Conservation (phyloP, 1,140 invertebrate species). For the Drosophila tropicalis region DNA sequence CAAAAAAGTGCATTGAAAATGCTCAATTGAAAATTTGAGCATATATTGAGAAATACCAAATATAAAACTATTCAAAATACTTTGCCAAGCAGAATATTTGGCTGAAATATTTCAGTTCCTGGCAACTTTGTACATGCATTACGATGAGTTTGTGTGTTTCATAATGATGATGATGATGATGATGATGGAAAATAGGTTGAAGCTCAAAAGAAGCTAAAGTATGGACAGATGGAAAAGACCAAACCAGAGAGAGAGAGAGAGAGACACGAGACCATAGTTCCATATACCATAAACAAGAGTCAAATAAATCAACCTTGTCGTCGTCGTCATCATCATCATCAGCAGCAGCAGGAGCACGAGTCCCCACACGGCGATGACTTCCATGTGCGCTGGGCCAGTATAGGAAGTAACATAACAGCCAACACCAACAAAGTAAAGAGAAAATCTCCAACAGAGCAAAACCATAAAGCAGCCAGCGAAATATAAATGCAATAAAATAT, state of each 20-base stretch:
- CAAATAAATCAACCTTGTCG: conserved; percentile 70
- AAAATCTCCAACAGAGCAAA: conserved; percentile 64
- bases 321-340: conserved; percentile 56
- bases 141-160: background rate
- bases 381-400: conserved; percentile 21
- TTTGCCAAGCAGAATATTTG: conserved; percentile 4
- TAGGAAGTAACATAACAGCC: conserved; percentile 26
- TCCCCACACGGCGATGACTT: conserved; percentile 43
- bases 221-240: background rate
- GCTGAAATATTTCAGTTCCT: conserved; percentile 9
- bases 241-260: conserved; percentile 16
- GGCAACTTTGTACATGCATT: conserved; percentile 11
- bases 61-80: conserved; percentile 7
- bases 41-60: conserved; percentile 6
- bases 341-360: conserved; percentile 13
- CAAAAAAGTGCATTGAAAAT: background rate
- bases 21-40: conserved; percentile 3
- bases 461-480: conserved; percentile 70
- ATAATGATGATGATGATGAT: background rate
- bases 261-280: conserved; percentile 52
- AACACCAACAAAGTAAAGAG: conserved; percentile 39
- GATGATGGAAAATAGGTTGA: background rate
- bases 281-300: conserved; percentile 70
- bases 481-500: conserved; percentile 77
- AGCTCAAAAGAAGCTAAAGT: background rate